phyloP scores from a whole-genome alignment of 2,888 invertebrate genomes.

The Sipha maydis region DNA sequence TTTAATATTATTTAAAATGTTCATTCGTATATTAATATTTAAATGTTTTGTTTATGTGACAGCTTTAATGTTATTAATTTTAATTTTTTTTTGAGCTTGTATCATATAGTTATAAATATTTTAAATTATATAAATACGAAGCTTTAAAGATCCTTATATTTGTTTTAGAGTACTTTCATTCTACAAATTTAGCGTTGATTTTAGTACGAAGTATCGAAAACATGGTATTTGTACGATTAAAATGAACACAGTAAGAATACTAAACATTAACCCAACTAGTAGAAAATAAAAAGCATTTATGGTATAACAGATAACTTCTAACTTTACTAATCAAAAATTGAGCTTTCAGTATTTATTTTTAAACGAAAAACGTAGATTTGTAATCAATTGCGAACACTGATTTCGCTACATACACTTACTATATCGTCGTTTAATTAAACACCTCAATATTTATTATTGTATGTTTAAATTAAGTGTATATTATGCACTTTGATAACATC shows the following conservation, averaged over 20 bases:
- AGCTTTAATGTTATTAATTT: neutral
- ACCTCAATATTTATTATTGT: too few relatives aligned
- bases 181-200: neutral
- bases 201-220: neutral
- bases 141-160: neutral
- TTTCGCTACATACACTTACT: neutral
- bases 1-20: too few relatives aligned
- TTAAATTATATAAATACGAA: neutral
- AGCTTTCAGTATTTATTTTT: neutral
- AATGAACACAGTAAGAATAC: neutral
- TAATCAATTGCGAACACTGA: neutral
- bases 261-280: neutral
- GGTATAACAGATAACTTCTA: neutral
- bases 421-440: too few relatives aligned
- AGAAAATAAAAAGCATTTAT: neutral
- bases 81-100: slow-evolving; percentile 14
- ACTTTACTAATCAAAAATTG: neutral
- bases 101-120: neutral
- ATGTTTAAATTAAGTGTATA: neutral
- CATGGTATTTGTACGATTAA: neutral
- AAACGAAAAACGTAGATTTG: neutral
- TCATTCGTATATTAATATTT: neutral
- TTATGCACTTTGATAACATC: neutral
- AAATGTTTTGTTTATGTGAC: slow-evolving; percentile 22
- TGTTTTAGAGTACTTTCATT: neutral